Evolutionary conservation across 2,797 vertebrate species (phyloP), one percentile per base, ranked within the genome.

Genomic region (Chaenodraco wilsoni): DNA sequence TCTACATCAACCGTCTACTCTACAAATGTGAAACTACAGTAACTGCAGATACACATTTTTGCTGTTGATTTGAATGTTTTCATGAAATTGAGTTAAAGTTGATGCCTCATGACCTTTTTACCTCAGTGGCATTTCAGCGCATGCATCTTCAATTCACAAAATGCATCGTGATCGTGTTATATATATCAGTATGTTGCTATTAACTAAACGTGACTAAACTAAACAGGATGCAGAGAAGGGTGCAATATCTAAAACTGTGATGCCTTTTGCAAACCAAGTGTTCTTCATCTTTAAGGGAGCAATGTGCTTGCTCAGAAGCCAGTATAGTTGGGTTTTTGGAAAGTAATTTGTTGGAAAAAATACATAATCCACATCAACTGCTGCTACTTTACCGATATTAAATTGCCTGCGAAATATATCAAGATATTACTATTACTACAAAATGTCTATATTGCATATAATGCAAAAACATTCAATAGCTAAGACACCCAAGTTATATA

Each of bases 131-230:
- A 41, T 71, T 48, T 19, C 54, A 66, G 54, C 3, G 68, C 82
- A 88, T 79, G 82, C 63, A 67, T 51, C 62, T 68, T 65, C 0
- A 72, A n/a, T 70, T 82, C n/a, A 65, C 60, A 69, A 52, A 72
- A 50, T 69, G 69, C 31, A 64, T 65, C 12, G 5, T 27, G 41
- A 31, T 72, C 0, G 2, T 55, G 19, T 68, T 55, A 13, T 19
- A 43, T 58, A 40, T 57, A 37, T 37, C 44, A 46, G 57, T 64
- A 57, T 41, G 44, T 74, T 57, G n/a, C 54, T 73, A 2, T 52
- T 27, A 16, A 58, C 54, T 49, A 37, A 63, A 66, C 65, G 27
- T 41, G 9, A 19, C 21, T 31, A 50, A 52, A 65, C 31, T 9
- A 60, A 64, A 10, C 0, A 1, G 44, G 7, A 37, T 56, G 19